Evolutionary conservation across 1,140 invertebrate genomes (phyloP).

Genomic region (Steinernema khuongi): DNA sequence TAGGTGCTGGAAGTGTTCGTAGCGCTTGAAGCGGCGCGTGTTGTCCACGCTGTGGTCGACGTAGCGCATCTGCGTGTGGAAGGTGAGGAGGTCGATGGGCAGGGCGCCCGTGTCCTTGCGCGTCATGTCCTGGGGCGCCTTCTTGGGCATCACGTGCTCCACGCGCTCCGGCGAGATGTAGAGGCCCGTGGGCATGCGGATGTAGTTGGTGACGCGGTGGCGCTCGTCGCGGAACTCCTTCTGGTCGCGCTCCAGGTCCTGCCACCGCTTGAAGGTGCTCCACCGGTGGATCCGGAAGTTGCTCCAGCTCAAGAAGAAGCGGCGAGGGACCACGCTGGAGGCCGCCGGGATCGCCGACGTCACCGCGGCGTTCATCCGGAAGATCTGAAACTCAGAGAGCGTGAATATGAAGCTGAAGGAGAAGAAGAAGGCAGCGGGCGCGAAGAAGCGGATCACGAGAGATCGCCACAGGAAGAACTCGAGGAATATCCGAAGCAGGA

Average conservation of each 20-base stretch:
- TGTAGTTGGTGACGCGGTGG: slow-evolving; percentile 36
- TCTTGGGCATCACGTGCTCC: slow-evolving; percentile 46
- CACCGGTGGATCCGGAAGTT: slow-evolving; percentile 41
- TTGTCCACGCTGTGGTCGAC: slow-evolving; percentile 57
- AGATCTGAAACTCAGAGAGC: too few relatives aligned
- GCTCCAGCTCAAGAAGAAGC: neutral
- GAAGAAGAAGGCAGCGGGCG: too few relatives aligned
- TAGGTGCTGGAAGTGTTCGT: slow-evolving; percentile 45
- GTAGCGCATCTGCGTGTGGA: slow-evolving; percentile 53
- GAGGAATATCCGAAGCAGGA: too few relatives aligned
- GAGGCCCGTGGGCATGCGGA: slow-evolving; percentile 40
- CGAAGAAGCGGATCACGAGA: too few relatives aligned
- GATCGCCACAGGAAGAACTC: too few relatives aligned
- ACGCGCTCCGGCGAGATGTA: slow-evolving; percentile 50
- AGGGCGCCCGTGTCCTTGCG: slow-evolving; percentile 43
- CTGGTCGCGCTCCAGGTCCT: slow-evolving; percentile 47
- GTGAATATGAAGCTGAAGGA: too few relatives aligned
- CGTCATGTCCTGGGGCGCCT: slow-evolving; percentile 45
- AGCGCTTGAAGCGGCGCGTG: slow-evolving; percentile 42
- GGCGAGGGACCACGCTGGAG: neutral
- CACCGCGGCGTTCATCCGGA: neutral
- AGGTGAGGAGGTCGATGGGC: slow-evolving; percentile 42
- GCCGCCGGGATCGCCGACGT: neutral
- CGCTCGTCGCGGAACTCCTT: slow-evolving; percentile 27
- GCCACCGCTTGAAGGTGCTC: slow-evolving; percentile 50